A percentile compares a stretch with the other conserved stretches of the same genome.
Conservation (phyloP, 2,113 vertebrate species). For the Sialia sialis region DNA sequence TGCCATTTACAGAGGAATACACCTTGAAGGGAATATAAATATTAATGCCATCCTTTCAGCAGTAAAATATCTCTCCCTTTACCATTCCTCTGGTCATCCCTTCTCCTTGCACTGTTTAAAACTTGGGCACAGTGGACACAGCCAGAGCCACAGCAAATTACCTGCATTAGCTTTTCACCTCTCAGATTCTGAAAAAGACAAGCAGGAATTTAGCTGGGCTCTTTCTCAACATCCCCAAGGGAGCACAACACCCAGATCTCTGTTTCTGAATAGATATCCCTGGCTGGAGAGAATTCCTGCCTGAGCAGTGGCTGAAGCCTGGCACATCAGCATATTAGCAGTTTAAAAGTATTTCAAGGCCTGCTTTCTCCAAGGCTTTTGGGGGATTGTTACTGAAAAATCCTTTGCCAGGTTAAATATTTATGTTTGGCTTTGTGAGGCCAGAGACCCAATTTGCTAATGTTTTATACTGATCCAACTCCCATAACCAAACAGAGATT, state of each 20-base stretch:
- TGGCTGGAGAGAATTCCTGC: background rate
- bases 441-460: background rate
- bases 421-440: conserved; percentile 34
- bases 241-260: background rate
- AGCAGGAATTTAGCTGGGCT: background rate
- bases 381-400: background rate
- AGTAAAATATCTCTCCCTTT: background rate
- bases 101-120: background rate
- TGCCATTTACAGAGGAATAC: background rate
- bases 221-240: background rate
- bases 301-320: background rate
- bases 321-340: background rate
- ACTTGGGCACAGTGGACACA: background rate
- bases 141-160: background rate
- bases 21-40: background rate
- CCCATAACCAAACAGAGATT: conserved; percentile 27
- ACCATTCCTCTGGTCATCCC: background rate
- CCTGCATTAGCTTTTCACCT: background rate
- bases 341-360: conserved; percentile 2
- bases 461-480: conserved; percentile 1
- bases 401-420: conserved; percentile 43
- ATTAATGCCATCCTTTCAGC: background rate
- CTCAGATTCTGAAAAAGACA: background rate
- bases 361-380: background rate
- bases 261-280: background rate